Percentiles rank a stretch among this genome's conserved stretches.
Evolutionary conservation across 2,888 invertebrate genomes (phyloP).

Genomic region (Apodemia duryi): DNA sequence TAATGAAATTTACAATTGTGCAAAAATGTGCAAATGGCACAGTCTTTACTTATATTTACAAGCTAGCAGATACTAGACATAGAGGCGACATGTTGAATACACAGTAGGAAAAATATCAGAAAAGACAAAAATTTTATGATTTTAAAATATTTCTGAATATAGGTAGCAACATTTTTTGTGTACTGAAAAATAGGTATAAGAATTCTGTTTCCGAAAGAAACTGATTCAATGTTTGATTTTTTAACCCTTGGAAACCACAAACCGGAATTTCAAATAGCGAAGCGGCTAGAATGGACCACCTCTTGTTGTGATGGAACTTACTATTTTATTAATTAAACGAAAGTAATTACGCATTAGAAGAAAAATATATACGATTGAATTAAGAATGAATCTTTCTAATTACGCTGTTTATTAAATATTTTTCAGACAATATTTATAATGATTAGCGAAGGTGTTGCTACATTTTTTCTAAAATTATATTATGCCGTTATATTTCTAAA

Average conservation of each 20-base stretch:
- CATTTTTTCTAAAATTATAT: not conserved
- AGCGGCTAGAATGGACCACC: no score
- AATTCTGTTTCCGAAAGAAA: no score
- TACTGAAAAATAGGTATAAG: no score
- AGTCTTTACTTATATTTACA: conserved; percentile 35
- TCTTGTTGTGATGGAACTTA: no score
- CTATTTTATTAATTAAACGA: no score
- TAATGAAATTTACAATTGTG: not conserved
- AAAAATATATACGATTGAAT: no score
- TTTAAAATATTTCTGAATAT: not conserved
- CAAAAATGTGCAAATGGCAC: conserved; percentile 23
- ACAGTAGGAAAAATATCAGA: conserved; percentile 19
- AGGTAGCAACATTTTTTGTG: not conserved
- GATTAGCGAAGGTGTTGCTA: not conserved
- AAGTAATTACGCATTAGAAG: no score
- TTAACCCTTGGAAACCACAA: no score
- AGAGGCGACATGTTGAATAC: conserved; percentile 39
- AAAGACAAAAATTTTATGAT: not conserved
- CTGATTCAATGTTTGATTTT: no score
- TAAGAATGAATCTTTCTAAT: no score
- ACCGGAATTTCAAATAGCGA: no score
- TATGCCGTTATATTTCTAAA: not conserved
- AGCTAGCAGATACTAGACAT: conserved; percentile 63
- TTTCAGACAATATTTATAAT: not conserved
- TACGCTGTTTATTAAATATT: not conserved